phyloP scores from a whole-genome alignment of 1,140 invertebrate genomes.

The Lysiphlebus fabarum region DNA sequence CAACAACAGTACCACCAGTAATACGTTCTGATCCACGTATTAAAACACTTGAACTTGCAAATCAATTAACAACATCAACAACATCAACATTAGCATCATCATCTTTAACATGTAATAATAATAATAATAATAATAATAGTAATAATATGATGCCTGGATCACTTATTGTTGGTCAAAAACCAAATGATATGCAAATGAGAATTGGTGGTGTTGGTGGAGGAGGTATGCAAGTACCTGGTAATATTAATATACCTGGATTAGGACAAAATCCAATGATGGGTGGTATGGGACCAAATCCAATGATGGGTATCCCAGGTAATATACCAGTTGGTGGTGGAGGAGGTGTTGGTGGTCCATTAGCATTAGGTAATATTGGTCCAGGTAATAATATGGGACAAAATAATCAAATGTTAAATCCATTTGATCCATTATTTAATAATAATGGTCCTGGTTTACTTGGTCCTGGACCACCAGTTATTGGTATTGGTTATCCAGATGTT shows the following conservation, averaged over 20 bases:
- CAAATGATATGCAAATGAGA: slow-evolving; percentile 2
- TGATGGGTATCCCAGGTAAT: slow-evolving; percentile 47
- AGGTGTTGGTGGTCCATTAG: slow-evolving; percentile 46
- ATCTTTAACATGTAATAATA: too few relatives aligned
- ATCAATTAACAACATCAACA: slow-evolving; percentile 30
- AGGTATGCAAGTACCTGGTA: neutral
- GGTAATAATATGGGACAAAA: too few relatives aligned
- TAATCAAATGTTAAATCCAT: slow-evolving; percentile 27
- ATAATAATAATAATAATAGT: too few relatives aligned
- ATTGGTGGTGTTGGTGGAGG: slow-evolving; percentile 13
- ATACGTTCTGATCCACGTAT: slow-evolving; percentile 58
- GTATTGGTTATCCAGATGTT: slow-evolving; percentile 38
- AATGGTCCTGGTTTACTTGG: slow-evolving; percentile 48
- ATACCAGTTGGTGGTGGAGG: slow-evolving; percentile 37
- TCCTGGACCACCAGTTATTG: slow-evolving; percentile 36
- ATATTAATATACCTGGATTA: slow-evolving; percentile 18
- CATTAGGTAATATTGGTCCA: too few relatives aligned
- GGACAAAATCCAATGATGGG: slow-evolving; percentile 25
- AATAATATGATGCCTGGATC: neutral
- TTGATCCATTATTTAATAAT: slow-evolving; percentile 46
- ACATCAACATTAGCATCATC: slow-evolving; percentile 7
- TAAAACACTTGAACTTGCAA: slow-evolving; percentile 54
- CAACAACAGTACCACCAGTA: neutral
- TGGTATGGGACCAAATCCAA: slow-evolving; percentile 45
- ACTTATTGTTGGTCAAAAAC: neutral